A percentile compares a stretch with the other conserved stretches of the same genome.
Evolutionary conservation across 2,888 invertebrate genomes (phyloP).

Genomic region (Stegophylla sp.): DNA sequence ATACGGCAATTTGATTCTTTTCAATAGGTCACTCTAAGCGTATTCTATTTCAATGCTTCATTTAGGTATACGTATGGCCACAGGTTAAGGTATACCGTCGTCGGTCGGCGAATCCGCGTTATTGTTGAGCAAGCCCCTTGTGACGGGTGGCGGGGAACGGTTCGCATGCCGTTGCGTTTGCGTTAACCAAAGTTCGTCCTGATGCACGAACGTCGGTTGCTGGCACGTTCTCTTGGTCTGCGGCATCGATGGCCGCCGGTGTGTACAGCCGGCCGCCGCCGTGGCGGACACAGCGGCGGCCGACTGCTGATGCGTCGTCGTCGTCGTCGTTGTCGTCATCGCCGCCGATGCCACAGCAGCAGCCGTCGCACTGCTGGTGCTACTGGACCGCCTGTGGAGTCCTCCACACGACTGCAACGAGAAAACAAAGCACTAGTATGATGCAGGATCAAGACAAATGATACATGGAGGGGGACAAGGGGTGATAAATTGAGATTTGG

Average conservation of each 20-base stretch:
- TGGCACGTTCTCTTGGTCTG: conserved; percentile 60
- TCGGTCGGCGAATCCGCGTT: conserved; percentile 61
- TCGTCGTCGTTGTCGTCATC: conserved; percentile 4
- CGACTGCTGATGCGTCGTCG: neutral
- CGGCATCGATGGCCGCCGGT: conserved; percentile 58
- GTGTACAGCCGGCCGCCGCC: conserved; percentile 21
- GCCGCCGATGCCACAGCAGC: too few species aligned
- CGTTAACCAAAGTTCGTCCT: conserved; percentile 63
- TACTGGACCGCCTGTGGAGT: conserved; percentile 32
- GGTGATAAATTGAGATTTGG: too few species aligned
- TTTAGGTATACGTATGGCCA: too few species aligned
- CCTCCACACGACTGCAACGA: conserved; percentile 26
- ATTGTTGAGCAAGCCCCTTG: conserved; percentile 62
- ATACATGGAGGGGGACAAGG: too few species aligned
- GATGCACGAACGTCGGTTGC: conserved; percentile 63
- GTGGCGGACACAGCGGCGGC: neutral
- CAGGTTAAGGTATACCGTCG: conserved; percentile 45
- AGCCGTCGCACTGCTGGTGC: neutral
- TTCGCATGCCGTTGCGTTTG: conserved; percentile 62
- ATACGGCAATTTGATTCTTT: too few species aligned
- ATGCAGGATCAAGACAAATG: too few species aligned
- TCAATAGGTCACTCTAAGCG: too few species aligned
- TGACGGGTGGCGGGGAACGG: conserved; percentile 61
- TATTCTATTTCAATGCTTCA: too few species aligned
- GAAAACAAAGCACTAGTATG: too few species aligned